Conservation (phyloP, 2,113 vertebrate species). For the Neolamprologus brichardi region DNA sequence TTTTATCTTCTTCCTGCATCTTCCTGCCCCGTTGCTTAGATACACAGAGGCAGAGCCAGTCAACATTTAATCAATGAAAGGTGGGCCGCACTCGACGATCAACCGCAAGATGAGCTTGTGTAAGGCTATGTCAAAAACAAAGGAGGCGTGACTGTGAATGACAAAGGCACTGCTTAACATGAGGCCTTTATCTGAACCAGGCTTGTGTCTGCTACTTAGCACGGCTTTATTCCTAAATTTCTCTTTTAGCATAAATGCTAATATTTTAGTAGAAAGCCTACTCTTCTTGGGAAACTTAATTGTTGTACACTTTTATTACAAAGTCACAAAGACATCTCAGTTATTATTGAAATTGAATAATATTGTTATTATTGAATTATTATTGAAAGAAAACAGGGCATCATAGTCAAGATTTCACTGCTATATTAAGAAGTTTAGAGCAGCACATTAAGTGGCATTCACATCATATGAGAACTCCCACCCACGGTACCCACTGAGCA, state of each 20-base stretch:
- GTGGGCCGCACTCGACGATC: not conserved
- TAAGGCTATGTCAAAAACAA: not conserved
- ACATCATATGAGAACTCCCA: not conserved
- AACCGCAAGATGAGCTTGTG: not conserved
- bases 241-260: not conserved
- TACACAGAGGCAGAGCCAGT: slow-evolving; percentile 25
- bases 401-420: not conserved
- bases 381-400: not conserved
- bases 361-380: no score
- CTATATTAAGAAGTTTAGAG: not conserved
- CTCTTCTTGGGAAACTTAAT: not conserved
- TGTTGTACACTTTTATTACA: not conserved
- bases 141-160: not conserved
- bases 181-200: not conserved
- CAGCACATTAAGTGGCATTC: not conserved
- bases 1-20: slow-evolving; percentile 47
- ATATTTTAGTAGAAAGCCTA: not conserved
- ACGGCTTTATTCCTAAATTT: not conserved
- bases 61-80: slow-evolving; percentile 47
- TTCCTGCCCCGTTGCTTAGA: slow-evolving; percentile 51
- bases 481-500: not conserved
- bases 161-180: not conserved
- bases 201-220: not conserved
- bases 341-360: not conserved
- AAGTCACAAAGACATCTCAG: not conserved